Evolutionary conservation across 2,888 invertebrate genomes (phyloP).

Genomic region (Syrista parreyssii): DNA sequence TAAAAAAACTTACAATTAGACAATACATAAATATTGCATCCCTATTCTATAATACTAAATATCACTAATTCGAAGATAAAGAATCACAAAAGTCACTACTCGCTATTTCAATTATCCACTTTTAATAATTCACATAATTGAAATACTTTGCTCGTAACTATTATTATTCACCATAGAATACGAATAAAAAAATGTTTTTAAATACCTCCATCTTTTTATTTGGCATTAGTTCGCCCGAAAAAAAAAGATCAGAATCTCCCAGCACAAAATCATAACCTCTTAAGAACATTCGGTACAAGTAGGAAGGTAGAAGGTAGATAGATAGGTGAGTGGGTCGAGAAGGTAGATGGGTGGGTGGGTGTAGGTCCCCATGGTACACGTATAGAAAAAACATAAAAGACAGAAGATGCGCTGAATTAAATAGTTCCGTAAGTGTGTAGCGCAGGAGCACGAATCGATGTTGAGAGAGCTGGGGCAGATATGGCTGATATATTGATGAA

Average conservation of each 20-base stretch:
- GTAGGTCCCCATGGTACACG: slow-evolving; percentile 14
- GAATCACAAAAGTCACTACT: background rate
- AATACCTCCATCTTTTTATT: background rate
- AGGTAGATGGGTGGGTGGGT: slow-evolving; percentile 10
- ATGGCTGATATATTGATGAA: slow-evolving; percentile 46
- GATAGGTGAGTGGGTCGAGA: slow-evolving; percentile 12
- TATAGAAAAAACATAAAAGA: background rate
- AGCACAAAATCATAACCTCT: slow-evolving; percentile 40
- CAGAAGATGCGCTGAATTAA: slow-evolving; percentile 34
- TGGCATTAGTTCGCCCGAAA: background rate
- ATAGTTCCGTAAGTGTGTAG: slow-evolving; percentile 37
- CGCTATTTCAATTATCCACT: background rate
- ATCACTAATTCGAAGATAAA: background rate
- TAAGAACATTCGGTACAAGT: slow-evolving; percentile 32
- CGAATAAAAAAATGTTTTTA: background rate
- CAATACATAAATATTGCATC: background rate
- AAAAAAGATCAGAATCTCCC: slow-evolving; percentile 17
- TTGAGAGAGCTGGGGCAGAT: slow-evolving; percentile 32
- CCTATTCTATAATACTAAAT: too few species aligned
- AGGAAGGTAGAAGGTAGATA: slow-evolving; percentile 9
- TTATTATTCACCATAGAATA: background rate
- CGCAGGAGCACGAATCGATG: slow-evolving; percentile 24
- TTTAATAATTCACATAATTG: slow-evolving; percentile 3
- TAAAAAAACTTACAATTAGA: background rate
- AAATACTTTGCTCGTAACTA: background rate